These are phyloP conservation scores for Hydrotaea diabolus DNA, from an alignment of 2,888 invertebrate genomes.

Conservation along the genomic window DNA sequence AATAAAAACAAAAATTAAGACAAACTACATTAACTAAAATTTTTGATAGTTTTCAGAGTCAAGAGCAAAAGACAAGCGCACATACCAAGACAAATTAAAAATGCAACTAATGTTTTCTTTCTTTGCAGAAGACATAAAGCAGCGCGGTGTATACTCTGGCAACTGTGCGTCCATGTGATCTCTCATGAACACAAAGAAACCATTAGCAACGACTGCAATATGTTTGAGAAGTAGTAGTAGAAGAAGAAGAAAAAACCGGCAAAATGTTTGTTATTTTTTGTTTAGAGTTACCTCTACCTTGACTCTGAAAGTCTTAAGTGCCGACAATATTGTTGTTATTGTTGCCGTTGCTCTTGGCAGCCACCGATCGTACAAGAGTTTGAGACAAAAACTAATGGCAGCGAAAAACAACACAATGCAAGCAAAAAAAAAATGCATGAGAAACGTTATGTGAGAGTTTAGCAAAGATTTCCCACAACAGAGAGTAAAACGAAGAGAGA, in stretches of 20 bases:
- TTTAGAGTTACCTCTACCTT: conserved; percentile 79
- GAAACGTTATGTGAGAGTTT: conserved; percentile 75
- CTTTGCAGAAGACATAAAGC: conserved; percentile 19
- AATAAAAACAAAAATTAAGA: conserved; percentile 32
- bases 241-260: conserved; percentile 63
- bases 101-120: conserved; percentile 38
- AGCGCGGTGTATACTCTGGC: conserved; percentile 38
- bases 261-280: conserved; percentile 46
- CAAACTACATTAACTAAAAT: conserved; percentile 13
- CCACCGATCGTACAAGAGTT: too few relatives aligned
- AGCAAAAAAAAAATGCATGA: conserved; percentile 73
- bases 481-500: conserved; percentile 19
- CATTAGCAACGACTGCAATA: conserved; percentile 55
- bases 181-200: conserved; percentile 7
- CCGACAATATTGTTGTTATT: conserved; percentile 8
- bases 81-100: conserved; percentile 4
- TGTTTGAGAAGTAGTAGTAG: conserved; percentile 56
- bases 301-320: conserved; percentile 76
- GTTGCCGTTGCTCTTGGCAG: conserved; percentile 8
- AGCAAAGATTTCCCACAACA: conserved; percentile 60
- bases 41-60: conserved; percentile 71
- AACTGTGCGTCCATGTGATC: not conserved
- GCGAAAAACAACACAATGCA: conserved; percentile 40
- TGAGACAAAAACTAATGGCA: conserved; percentile 27
- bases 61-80: conserved; percentile 70